phyloP scores from a whole-genome alignment of 2,888 invertebrate species.

The Drosophila borborema region DNA sequence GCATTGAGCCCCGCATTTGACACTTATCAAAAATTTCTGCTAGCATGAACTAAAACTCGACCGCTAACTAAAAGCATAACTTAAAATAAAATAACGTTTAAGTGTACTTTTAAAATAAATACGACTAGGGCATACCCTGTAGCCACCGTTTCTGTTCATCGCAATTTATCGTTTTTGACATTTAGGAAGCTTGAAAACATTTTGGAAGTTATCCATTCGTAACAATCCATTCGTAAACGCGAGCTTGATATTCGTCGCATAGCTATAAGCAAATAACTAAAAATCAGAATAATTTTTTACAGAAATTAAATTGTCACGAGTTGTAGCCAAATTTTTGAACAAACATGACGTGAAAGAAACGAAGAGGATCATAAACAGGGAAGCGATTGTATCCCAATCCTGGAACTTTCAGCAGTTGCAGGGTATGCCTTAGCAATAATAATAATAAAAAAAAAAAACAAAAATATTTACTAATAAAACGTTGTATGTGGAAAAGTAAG shows the following conservation, averaged over 20 bases:
- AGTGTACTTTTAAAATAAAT: neutral
- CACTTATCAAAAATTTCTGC: constrained; percentile 48
- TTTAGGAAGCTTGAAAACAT: neutral
- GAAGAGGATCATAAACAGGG: neutral
- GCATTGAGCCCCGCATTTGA: constrained; percentile 48
- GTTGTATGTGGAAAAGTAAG: constrained; percentile 24
- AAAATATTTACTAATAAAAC: constrained; percentile 23
- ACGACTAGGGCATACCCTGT: neutral
- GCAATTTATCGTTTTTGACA: neutral
- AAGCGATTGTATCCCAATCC: neutral
- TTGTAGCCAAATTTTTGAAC: too few species aligned
- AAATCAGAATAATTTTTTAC: neutral
- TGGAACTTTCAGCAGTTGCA: neutral
- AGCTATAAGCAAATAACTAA: neutral
- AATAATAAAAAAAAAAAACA: neutral
- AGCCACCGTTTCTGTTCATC: neutral
- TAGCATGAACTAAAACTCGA: constrained; percentile 38
- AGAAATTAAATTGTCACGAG: neutral
- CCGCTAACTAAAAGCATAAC: constrained; percentile 32
- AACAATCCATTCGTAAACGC: too few species aligned
- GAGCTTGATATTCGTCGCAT: too few species aligned
- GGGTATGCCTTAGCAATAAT: neutral
- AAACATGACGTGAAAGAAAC: too few species aligned
- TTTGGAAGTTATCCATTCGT: neutral
- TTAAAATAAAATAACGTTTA: neutral